Evolutionary conservation across 2,888 invertebrate genomes (phyloP).

Genomic region (Mechanitis messenoides): DNA sequence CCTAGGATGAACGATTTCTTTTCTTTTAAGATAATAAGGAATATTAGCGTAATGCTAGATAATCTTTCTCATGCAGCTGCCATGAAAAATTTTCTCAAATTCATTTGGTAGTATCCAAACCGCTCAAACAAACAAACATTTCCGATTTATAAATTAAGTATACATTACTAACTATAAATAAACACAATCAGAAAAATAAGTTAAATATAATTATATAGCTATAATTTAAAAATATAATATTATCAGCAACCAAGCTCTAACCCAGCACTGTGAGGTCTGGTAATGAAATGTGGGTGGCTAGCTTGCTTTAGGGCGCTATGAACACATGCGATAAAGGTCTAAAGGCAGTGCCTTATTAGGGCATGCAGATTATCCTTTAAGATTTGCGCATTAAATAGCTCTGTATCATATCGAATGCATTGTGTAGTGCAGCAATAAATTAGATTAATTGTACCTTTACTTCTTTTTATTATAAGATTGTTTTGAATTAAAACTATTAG

Average conservation of each 20-base stretch:
- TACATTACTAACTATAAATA: no score
- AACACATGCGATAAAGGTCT: constrained; percentile 30
- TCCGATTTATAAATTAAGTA: no score
- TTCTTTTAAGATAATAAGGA: no score
- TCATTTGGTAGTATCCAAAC: no score
- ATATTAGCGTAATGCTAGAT: no score
- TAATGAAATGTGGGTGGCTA: constrained; percentile 55
- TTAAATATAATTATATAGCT: constrained; percentile 9
- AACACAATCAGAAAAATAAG: no score
- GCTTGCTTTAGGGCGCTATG: constrained; percentile 32
- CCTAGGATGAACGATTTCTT: no score
- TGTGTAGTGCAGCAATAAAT: constrained; percentile 19
- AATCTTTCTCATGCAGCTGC: no score
- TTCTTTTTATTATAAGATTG: constrained; percentile 4
- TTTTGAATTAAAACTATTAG: background rate
- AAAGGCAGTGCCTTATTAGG: constrained; percentile 33
- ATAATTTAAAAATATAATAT: background rate
- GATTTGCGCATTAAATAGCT: constrained; percentile 29
- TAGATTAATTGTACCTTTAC: constrained; percentile 14
- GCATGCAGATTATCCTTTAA: constrained; percentile 33
- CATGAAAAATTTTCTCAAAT: no score
- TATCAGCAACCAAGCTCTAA: background rate
- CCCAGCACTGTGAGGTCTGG: constrained; percentile 17
- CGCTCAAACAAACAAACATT: no score
- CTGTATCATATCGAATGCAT: constrained; percentile 16